A percentile compares a stretch with the other conserved stretches of the same genome.
These are phyloP conservation scores for Sinonovacula constricta DNA, from an alignment of 1,140 invertebrate genomes.

Conservation along the genomic window DNA sequence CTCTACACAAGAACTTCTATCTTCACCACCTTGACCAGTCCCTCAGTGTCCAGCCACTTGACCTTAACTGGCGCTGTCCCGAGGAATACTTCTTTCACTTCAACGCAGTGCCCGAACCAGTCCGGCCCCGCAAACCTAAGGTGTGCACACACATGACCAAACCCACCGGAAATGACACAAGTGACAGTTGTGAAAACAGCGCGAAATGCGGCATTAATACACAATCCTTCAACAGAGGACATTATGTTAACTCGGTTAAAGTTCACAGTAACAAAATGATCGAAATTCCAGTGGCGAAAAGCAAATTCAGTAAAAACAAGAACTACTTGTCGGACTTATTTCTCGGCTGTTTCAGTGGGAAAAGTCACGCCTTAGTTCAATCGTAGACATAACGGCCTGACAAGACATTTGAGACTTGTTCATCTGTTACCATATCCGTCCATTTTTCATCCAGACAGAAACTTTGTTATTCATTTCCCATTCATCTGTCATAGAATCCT, in stretches of 20 bases:
- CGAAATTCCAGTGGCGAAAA: background rate
- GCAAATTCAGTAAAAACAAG: background rate
- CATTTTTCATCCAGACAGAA: background rate
- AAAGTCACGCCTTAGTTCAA: conserved; percentile 26
- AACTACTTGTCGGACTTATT: conserved; percentile 21
- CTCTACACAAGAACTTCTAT: conserved; percentile 39
- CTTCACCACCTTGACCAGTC: conserved; percentile 38
- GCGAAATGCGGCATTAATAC: too few species aligned
- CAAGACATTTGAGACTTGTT: background rate
- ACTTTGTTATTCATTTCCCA: background rate
- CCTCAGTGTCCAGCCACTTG: conserved; percentile 25
- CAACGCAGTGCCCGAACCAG: conserved; percentile 12
- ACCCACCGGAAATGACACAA: background rate
- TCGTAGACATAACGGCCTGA: background rate
- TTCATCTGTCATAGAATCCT: background rate
- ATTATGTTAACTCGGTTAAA: too few species aligned
- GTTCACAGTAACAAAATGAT: background rate
- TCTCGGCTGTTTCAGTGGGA: conserved; percentile 39
- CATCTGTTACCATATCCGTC: background rate
- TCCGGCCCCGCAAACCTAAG: background rate
- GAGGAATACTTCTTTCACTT: conserved; percentile 50
- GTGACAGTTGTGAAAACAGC: background rate
- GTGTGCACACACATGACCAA: conserved; percentile 12
- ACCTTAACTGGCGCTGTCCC: conserved; percentile 43
- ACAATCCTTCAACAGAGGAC: too few species aligned